Evolutionary conservation across 2,888 invertebrate genomes (phyloP).

Genomic region (Deroplatys truncata): DNA sequence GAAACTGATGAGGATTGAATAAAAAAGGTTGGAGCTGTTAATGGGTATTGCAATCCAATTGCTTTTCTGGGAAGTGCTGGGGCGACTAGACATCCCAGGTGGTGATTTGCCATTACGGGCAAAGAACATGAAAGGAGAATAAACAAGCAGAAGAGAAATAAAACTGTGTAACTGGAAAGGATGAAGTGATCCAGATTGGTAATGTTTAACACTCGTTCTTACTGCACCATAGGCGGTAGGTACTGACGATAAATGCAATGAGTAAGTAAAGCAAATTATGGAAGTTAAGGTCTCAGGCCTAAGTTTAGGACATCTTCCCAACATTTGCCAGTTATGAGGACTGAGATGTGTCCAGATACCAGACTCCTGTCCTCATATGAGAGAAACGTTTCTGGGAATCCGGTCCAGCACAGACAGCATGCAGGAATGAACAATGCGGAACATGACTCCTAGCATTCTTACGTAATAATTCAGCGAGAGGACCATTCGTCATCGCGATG

Average conservation of each 20-base stretch:
- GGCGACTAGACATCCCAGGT: not conserved
- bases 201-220: no score
- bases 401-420: no score
- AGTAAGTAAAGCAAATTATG: no score
- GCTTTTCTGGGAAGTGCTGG: not conserved
- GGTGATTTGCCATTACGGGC: not conserved
- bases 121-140: not conserved
- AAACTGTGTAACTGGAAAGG: not conserved
- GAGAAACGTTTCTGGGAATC: no score
- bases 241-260: no score
- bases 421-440: not conserved
- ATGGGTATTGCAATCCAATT: not conserved
- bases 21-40: not conserved
- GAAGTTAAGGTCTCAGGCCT: no score
- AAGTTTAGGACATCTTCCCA: no score
- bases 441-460: not conserved
- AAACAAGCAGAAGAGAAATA: not conserved
- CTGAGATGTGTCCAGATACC: no score
- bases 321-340: no score
- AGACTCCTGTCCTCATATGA: no score
- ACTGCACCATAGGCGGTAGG: not conserved
- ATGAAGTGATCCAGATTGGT: not conserved
- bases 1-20: not conserved
- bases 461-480: not conserved
- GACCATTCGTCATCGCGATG: not conserved